Base-by-base conservation (phyloP, 2,797 vertebrate species). In the Takifugu rubripes region DNA sequence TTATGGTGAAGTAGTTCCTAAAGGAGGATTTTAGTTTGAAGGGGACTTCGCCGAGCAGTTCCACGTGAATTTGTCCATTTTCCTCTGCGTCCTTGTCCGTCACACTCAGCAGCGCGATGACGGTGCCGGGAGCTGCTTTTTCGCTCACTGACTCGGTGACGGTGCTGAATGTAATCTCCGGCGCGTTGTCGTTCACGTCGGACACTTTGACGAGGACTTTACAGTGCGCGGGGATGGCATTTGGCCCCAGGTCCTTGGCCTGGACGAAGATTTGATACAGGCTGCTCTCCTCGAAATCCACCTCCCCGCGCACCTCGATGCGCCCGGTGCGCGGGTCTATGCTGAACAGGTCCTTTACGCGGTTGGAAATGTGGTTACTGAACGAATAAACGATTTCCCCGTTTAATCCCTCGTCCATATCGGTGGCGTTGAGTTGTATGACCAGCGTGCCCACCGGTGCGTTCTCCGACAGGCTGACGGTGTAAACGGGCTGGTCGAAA, bases 251-350 rank as follows among this genome's bases (percentile, higher is more conserved):
- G 60, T 98, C 97, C 71, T 96, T 96, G 68, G 96, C 97, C 82
- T 99, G 97, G n/a, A 99, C 93, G 56, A 96, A 98, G 57, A 99
- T 94, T 84, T 99, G 96, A 61, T 96, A 93, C 36, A 94, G 88
- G 29, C 87, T 77, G 88, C 95, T 97, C 82, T 98, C 97, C 79
- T 98, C 97, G 49, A 93, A 99, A 78, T 99, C 97, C 74, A 99
- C 91, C 82, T 95, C 93, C 0, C 94, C 95, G 66, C 92, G 93
- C 82, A 98, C 94, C 83, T 98, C 95, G 59, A 98, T 78, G 56
- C 96, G 91, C 36, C 97, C 97, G 0, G 93, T 96, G 71, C 95
- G 91, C 21, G 94, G 87, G 64, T 92, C 92, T 6, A 99, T 91
- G 68, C 92, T 90, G 78, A 99, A 99, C 74, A 99, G 90, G 63